Base-by-base conservation (phyloP, 92 coral and sea anemone species). In the Bergia sp. region DNA sequence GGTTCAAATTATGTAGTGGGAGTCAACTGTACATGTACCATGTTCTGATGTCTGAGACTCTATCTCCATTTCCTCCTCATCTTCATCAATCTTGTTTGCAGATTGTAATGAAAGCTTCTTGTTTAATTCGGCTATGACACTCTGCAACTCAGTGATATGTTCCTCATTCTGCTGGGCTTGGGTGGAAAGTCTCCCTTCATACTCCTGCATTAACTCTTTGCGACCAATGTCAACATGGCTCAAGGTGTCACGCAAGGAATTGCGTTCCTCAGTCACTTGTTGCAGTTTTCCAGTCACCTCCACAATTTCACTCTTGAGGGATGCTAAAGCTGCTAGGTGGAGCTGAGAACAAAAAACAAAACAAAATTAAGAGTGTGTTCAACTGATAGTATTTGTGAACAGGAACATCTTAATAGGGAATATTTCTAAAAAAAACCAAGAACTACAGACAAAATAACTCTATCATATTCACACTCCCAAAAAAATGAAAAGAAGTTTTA, bases 101-200 rank as follows among this genome's bases (percentile, higher is more conserved):
- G 97, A 86, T 18, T 90, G 91, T 85, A 88, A 94, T 6, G 92
- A 88, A 79, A 95, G 85, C 82, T 97, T 95, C 90, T 94, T 94
- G 88, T 96, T 94, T 40, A 97, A 82, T 83, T 97, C 99, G 9
- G 99, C 99, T 6, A 97, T 97, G 36, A 97, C 99, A 86, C 99
- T 97, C 85, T 97, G 99, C 44, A 97, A 82, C 69, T 97, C 99
- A 8, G 99, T 97, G 20, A 95, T 94, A 72, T 97, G 97, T 57
- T 94, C 95, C 58, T 96, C 98, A 83, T 95, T 95, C 89, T 95
- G 99, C 41, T 95, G 96, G 2, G 94, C 93, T 61, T 97, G 99
- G 12, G 93, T 79, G n/a, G 91, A 89, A 5, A 95, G 91, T 74
- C 97, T 87, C 29, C 92, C 97, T 85, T 97, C 99, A 10, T 97